These are phyloP conservation scores for Erithacus rubecula DNA, from an alignment of 2,797 vertebrate species.

Conservation along the genomic window DNA sequence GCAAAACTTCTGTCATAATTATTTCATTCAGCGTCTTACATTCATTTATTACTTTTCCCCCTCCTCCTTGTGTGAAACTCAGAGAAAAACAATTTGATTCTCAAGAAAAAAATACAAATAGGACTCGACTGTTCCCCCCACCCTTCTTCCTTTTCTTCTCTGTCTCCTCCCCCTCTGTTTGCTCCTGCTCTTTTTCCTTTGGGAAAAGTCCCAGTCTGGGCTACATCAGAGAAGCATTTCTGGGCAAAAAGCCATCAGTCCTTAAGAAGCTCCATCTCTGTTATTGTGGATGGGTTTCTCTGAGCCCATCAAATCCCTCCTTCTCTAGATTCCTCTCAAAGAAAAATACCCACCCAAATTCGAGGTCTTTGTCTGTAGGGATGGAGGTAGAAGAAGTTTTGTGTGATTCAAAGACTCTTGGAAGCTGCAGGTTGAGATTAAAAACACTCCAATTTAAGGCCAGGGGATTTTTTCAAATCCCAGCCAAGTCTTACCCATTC, in stretches of 20 bases:
- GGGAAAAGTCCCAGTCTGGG: slow-evolving; percentile 30
- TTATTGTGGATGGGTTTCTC: not conserved
- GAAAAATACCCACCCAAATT: not conserved
- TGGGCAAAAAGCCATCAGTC: slow-evolving; percentile 44
- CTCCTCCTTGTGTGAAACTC: not conserved
- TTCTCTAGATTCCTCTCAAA: not conserved
- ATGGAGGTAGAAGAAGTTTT: not conserved
- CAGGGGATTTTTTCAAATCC: not conserved
- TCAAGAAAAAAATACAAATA: not conserved
- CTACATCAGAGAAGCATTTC: slow-evolving; percentile 28
- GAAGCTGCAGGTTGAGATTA: not conserved
- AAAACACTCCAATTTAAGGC: not conserved
- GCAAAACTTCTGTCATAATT: not conserved
- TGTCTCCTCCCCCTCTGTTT: not conserved
- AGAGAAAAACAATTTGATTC: not conserved
- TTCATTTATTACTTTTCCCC: not conserved
- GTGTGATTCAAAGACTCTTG: not conserved
- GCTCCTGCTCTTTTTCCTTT: slow-evolving; percentile 1
- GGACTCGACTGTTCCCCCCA: accelerated
- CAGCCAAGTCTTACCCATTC: not conserved
- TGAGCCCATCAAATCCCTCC: not conserved
- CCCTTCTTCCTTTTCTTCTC: not conserved
- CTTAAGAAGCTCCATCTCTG: not conserved
- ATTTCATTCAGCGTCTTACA: not conserved
- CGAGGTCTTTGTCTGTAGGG: not conserved